A percentile compares a stretch with the other conserved stretches of the same genome.
Conservation (phyloP, 1,140 invertebrate species). For the Conus ventricosus region DNA sequence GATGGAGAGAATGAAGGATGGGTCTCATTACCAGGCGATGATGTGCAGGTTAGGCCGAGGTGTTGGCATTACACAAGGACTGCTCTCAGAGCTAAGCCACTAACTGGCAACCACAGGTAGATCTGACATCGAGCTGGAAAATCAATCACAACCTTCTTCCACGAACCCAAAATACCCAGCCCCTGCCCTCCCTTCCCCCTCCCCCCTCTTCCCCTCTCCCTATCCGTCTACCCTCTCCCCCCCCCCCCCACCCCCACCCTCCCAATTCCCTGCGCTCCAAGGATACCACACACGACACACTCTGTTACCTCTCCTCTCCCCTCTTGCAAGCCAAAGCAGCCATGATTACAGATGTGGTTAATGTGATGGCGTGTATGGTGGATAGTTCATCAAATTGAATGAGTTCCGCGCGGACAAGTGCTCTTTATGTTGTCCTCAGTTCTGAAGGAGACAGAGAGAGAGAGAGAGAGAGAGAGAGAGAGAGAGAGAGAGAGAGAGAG, state of each 20-base stretch:
- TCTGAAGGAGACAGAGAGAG: background rate
- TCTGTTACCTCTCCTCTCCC: too few species aligned
- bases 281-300: too few species aligned
- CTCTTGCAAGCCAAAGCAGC: background rate
- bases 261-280: too few species aligned
- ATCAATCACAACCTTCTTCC: background rate
- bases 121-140: background rate
- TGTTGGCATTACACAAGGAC: background rate
- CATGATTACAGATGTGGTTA: background rate
- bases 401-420: background rate
- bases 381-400: background rate
- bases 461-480: background rate
- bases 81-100: too few species aligned
- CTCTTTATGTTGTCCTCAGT: background rate
- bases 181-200: background rate
- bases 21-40: background rate
- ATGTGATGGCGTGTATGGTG: background rate
- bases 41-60: background rate
- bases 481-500: conserved; percentile 9
- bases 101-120: background rate
- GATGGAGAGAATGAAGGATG: background rate
- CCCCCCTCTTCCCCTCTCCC: background rate
- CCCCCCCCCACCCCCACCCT: too few species aligned
- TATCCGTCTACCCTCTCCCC: background rate
- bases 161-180: background rate